Evolutionary conservation across 2,888 invertebrate genomes (phyloP).

Genomic region (Lasioglossum leucozonium): DNA sequence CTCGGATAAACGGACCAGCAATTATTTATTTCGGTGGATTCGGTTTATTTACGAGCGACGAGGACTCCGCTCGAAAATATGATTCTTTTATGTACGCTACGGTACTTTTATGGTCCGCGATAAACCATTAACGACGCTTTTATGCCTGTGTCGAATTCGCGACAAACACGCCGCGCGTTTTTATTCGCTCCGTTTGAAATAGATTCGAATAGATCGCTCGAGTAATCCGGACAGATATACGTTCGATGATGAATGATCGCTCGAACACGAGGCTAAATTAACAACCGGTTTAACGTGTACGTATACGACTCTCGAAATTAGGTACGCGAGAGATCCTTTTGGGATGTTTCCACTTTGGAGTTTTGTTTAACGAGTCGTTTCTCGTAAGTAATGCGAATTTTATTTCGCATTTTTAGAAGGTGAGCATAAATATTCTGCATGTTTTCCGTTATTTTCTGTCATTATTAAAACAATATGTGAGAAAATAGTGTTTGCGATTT

Average conservation of each 20-base stretch:
- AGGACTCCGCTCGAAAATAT: neutral
- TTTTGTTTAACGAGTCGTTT: neutral
- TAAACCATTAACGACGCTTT: conserved; percentile 6
- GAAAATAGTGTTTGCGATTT: no score
- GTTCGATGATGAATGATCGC: conserved; percentile 1
- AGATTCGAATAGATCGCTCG: conserved; percentile 7
- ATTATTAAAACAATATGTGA: no score
- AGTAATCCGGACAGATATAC: conserved; percentile 1
- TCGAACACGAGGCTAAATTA: neutral
- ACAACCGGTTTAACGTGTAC: conserved; percentile 12
- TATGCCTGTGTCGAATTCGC: neutral
- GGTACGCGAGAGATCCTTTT: neutral
- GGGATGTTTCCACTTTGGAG: neutral
- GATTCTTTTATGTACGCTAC: neutral
- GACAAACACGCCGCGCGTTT: neutral
- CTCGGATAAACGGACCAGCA: neutral
- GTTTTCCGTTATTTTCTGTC: no score
- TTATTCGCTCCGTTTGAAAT: conserved; percentile 6
- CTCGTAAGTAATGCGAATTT: neutral
- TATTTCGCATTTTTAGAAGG: neutral
- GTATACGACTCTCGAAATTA: neutral
- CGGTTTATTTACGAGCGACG: neutral
- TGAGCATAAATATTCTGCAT: no score
- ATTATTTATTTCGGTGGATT: neutral
- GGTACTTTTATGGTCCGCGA: neutral